These are phyloP conservation scores for Trypoxylon attenuatum DNA, from an alignment of 2,888 invertebrate species.

Conservation along the genomic window DNA sequence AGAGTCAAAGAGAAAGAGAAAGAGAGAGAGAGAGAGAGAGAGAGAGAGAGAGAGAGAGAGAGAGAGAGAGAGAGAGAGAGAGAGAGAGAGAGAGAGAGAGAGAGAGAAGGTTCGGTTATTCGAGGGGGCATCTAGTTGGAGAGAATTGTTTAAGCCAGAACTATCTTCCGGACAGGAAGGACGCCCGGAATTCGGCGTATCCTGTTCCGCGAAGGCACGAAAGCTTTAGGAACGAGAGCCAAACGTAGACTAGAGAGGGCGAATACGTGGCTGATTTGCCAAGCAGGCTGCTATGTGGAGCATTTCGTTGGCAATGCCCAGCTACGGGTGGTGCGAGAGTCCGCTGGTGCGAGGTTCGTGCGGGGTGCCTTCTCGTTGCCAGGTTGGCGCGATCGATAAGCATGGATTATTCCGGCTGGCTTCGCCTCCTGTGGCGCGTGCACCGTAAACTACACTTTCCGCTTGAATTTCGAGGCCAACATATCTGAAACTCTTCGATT, in stretches of 20 bases:
- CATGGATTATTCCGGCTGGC: constrained; percentile 54
- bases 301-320: constrained; percentile 57
- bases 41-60: not conserved
- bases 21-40: not conserved
- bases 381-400: constrained; percentile 59
- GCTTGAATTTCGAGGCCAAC: constrained; percentile 24
- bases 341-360: constrained; percentile 60
- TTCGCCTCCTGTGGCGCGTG: too few relatives aligned
- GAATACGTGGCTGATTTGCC: constrained; percentile 28
- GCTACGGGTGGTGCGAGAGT: too few relatives aligned
- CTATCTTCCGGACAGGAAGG: not conserved
- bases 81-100: not conserved
- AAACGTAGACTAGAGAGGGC: not conserved
- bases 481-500: constrained; percentile 14
- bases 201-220: constrained; percentile 37
- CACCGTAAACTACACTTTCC: too few relatives aligned
- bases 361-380: too few relatives aligned
- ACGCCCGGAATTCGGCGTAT: constrained; percentile 23
- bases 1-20: not conserved
- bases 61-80: too few relatives aligned
- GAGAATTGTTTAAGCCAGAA: constrained; percentile 10
- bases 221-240: constrained; percentile 11
- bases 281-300: constrained; percentile 45
- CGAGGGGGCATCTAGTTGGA: not conserved
- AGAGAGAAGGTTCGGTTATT: not conserved